Conservation (phyloP, 2,113 vertebrate genomes). For the Miniopterus natalensis region DNA sequence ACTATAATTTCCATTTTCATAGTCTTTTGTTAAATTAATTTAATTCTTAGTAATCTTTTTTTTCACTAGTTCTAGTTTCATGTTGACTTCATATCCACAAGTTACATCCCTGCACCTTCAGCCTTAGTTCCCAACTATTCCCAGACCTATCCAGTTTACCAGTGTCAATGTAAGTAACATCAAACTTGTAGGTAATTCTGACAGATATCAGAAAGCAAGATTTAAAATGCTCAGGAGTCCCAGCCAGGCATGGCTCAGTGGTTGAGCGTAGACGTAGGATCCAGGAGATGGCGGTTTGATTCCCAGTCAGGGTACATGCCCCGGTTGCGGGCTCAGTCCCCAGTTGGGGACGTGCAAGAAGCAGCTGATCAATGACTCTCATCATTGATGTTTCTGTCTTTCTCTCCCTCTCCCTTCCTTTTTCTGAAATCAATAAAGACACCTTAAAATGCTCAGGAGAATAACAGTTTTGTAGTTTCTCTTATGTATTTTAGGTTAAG, state of each 20-base stretch:
- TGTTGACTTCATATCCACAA: not conserved
- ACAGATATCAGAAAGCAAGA: not conserved
- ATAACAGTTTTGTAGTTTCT: not conserved
- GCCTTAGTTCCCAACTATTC: not conserved
- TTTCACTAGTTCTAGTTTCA: not conserved
- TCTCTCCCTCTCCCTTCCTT: too few relatives aligned
- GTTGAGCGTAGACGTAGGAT: too few relatives aligned
- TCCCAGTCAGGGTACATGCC: too few relatives aligned
- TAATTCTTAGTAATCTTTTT: not conserved
- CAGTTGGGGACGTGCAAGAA: too few relatives aligned
- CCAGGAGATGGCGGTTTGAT: too few relatives aligned
- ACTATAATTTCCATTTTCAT: constrained; percentile 9
- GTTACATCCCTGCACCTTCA: not conserved
- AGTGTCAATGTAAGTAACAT: not conserved
- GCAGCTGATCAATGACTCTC: too few relatives aligned
- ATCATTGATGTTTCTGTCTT: too few relatives aligned
- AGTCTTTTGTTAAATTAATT: not conserved
- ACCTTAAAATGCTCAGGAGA: not conserved
- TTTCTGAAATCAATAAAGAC: too few relatives aligned
- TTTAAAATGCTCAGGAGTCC: not conserved
- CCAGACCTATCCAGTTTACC: not conserved
- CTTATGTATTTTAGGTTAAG: not conserved
- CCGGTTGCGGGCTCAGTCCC: too few relatives aligned
- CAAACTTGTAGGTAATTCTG: not conserved
- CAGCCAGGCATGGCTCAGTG: too few relatives aligned